phyloP scores from a whole-genome alignment of 2,888 invertebrate genomes.

The Agrotis ipsilon region DNA sequence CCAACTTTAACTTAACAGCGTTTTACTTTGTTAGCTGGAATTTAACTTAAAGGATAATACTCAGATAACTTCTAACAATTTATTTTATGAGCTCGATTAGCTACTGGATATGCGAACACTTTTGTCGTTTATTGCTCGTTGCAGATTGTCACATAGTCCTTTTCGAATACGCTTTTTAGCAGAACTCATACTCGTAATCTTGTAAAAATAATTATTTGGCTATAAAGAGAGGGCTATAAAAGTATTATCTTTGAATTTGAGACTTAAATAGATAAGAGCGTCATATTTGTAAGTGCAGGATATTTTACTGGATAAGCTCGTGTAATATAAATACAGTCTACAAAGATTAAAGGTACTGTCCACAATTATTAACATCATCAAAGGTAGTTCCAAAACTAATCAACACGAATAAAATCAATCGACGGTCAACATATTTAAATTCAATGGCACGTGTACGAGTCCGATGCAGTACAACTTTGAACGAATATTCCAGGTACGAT shows the following conservation, averaged over 20 bases:
- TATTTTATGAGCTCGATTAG: constrained; percentile 43
- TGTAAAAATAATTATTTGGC: constrained; percentile 36
- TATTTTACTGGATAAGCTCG: constrained; percentile 16
- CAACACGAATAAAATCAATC: constrained; percentile 48
- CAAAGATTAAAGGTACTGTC: neutral
- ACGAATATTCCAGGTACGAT: constrained; percentile 83
- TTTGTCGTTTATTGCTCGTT: constrained; percentile 60
- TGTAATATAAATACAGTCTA: constrained; percentile 11
- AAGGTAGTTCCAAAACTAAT: constrained; percentile 9
- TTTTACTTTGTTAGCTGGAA: constrained; percentile 48
- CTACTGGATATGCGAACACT: constrained; percentile 41
- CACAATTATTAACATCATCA: neutral
- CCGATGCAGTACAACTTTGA: constrained; percentile 71
- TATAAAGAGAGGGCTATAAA: constrained; percentile 46
- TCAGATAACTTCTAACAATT: constrained; percentile 43
- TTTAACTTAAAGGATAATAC: constrained; percentile 26
- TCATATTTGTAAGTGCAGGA: constrained; percentile 23
- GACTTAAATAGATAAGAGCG: constrained; percentile 33
- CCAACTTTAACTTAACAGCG: constrained; percentile 7
- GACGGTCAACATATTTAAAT: constrained; percentile 78
- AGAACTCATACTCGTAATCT: constrained; percentile 27
- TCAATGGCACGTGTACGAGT: constrained; percentile 86
- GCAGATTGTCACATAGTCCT: constrained; percentile 31
- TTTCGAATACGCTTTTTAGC: constrained; percentile 20
- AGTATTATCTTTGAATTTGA: constrained; percentile 30